These are phyloP conservation scores for Empidonax alnorum DNA, from an alignment of 2,113 vertebrate species.

Conservation along the genomic window DNA sequence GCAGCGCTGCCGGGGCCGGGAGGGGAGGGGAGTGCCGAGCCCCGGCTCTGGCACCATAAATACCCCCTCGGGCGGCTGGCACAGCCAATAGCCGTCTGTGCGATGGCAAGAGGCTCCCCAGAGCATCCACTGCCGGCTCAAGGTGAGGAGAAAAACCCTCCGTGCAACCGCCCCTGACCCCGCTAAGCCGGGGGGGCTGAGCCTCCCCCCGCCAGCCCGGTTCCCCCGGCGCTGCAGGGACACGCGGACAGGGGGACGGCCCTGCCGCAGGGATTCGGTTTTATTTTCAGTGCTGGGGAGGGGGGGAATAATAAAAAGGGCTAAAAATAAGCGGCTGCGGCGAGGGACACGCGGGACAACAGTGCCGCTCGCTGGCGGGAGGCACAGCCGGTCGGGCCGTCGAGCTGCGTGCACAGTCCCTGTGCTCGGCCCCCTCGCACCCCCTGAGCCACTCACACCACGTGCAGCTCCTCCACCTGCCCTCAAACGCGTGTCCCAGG, in stretches of 20 bases:
- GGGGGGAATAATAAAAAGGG: background rate
- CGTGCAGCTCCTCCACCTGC: background rate
- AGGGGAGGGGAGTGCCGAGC: background rate
- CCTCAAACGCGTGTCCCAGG: background rate
- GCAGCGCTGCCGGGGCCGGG: background rate
- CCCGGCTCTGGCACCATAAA: constrained; percentile 32
- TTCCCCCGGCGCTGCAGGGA: background rate
- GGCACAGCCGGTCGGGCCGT: background rate
- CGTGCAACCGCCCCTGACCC: background rate
- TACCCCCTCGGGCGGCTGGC: constrained; percentile 1
- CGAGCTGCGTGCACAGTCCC: background rate
- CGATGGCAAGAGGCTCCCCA: background rate
- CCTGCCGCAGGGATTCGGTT: background rate
- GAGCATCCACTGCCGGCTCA: background rate
- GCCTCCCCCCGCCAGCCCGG: background rate
- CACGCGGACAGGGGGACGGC: background rate
- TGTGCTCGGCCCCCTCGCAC: background rate
- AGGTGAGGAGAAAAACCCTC: constrained; percentile 8
- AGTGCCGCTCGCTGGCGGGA: constrained; percentile 51
- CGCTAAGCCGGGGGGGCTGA: background rate
- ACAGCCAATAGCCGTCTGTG: constrained; percentile 75
- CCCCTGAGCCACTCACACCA: background rate
- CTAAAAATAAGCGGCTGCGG: constrained; percentile 16
- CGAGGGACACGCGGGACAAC: background rate
- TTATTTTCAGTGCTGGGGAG: background rate